Conservation (phyloP, 2,888 invertebrate genomes). For the Rhamnusium bicolor region DNA sequence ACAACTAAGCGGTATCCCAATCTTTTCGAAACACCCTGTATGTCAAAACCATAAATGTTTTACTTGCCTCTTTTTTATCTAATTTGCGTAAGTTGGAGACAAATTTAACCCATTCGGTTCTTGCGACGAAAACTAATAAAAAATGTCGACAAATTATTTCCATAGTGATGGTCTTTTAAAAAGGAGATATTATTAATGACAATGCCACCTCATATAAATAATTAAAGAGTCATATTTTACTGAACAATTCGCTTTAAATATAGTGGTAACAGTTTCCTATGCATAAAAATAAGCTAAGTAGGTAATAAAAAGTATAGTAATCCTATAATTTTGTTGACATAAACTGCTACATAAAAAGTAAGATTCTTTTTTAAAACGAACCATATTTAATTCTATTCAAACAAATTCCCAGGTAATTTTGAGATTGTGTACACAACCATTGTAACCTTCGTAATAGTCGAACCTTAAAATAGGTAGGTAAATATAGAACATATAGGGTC, state of each 20-base stretch:
- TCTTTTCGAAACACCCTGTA: no score
- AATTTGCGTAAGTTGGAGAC: no score
- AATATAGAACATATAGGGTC: neutral
- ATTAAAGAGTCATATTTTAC: neutral
- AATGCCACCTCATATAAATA: no score
- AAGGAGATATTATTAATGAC: no score
- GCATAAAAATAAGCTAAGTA: neutral
- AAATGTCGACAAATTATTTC: no score
- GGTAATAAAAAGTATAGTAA: constrained; percentile 20
- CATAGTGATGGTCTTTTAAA: no score
- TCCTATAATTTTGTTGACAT: constrained; percentile 26
- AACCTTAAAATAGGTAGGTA: constrained; percentile 4
- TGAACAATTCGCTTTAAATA: neutral
- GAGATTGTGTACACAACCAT: constrained; percentile 4
- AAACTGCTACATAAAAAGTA: constrained; percentile 19
- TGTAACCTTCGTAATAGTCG: constrained; percentile 16
- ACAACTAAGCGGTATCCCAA: no score
- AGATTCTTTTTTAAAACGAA: constrained; percentile 8
- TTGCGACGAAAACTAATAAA: no score
- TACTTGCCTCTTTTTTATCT: no score
- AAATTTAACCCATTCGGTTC: no score
- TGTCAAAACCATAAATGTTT: no score
- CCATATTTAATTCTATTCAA: constrained; percentile 28
- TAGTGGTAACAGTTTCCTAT: constrained; percentile 10
- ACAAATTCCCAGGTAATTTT: constrained; percentile 28